Evolutionary conservation across 1,140 invertebrate species (phyloP).

Genomic region (Apolygus lucorum): DNA sequence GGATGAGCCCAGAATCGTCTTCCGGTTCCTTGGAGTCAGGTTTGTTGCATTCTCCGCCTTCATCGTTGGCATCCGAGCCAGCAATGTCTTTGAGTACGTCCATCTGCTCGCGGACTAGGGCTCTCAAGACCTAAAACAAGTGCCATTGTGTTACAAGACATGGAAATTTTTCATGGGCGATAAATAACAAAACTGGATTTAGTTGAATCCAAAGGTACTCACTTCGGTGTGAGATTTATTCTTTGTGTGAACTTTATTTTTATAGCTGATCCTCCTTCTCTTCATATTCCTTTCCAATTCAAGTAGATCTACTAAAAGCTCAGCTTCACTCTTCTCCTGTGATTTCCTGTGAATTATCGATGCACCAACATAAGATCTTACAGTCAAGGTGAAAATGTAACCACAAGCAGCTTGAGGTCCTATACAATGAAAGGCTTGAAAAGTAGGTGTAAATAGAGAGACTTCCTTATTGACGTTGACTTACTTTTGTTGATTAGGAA

Average conservation of each 20-base stretch:
- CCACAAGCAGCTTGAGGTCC: background rate
- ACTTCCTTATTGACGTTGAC: background rate
- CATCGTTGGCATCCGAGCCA: background rate
- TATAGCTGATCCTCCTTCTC: slow-evolving; percentile 25
- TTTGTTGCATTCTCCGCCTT: background rate
- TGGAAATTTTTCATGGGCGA: background rate
- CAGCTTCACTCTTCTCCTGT: background rate
- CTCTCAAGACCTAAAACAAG: slow-evolving; percentile 20
- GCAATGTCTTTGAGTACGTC: background rate
- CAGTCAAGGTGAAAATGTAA: background rate
- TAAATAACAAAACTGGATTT: background rate
- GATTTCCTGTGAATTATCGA: background rate
- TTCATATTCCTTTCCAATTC: slow-evolving; percentile 25
- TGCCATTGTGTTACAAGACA: background rate
- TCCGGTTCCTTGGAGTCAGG: background rate
- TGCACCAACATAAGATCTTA: background rate
- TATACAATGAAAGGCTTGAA: background rate
- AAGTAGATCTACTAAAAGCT: slow-evolving; percentile 1
- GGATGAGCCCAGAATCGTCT: background rate
- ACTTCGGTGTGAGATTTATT: slow-evolving; percentile 28
- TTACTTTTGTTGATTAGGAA: background rate
- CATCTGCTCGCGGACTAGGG: slow-evolving; percentile 21
- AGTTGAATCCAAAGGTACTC: background rate
- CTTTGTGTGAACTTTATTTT: slow-evolving; percentile 27
- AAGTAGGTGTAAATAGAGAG: background rate